These are phyloP conservation scores for Magallana gigas DNA, from an alignment of 1,140 invertebrate species.

Conservation along the genomic window DNA sequence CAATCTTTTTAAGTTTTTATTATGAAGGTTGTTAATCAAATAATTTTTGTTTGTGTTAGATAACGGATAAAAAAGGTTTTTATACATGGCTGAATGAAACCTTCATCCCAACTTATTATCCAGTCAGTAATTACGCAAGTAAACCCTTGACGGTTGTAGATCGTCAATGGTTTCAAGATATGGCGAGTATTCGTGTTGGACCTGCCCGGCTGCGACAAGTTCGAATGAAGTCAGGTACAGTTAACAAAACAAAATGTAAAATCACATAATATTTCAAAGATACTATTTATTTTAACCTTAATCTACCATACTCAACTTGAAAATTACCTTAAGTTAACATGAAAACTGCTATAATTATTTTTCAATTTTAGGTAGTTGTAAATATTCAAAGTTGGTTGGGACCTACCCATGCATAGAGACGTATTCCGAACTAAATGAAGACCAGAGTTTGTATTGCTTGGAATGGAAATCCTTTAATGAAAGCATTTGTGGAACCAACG, in stretches of 20 bases:
- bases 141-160: slow-evolving; percentile 3
- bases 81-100: slow-evolving; percentile 57
- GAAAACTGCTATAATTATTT: too few species aligned
- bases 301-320: too few species aligned
- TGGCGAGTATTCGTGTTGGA: slow-evolving; percentile 61
- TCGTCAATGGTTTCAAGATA: slow-evolving; percentile 55
- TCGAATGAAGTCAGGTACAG: slow-evolving; percentile 48
- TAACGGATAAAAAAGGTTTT: too few species aligned
- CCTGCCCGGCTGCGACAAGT: slow-evolving; percentile 64
- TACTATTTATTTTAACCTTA: too few species aligned
- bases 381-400: background rate
- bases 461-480: slow-evolving; percentile 47
- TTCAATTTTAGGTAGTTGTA: background rate
- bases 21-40: too few species aligned
- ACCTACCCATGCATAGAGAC: background rate
- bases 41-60: too few species aligned
- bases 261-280: too few species aligned
- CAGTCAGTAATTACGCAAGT: slow-evolving; percentile 53
- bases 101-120: slow-evolving; percentile 58
- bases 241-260: too few species aligned
- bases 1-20: too few species aligned
- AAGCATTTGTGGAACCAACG: slow-evolving; percentile 41
- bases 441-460: slow-evolving; percentile 56
- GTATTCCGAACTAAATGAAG: slow-evolving; percentile 54
- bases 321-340: too few species aligned